Conservation (phyloP, 2,113 vertebrate genomes). For the Pandion haliaetus region DNA sequence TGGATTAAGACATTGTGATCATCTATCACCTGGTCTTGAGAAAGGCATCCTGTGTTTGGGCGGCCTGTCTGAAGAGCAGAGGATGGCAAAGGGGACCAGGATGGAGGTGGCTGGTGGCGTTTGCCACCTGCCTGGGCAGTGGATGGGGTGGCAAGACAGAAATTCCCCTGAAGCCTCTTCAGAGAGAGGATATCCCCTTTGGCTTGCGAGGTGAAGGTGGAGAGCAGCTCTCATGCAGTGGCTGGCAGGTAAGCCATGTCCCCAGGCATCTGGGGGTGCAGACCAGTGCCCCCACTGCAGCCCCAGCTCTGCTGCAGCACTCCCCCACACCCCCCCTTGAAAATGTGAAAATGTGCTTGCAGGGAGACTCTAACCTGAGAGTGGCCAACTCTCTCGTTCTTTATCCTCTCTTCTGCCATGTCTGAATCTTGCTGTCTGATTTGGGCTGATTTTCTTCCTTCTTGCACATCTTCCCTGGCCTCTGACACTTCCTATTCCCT, state of each 20-base stretch:
- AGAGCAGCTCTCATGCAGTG: not conserved
- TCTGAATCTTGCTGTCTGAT: not conserved
- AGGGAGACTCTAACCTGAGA: not conserved
- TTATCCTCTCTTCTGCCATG: not conserved
- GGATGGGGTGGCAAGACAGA: not conserved
- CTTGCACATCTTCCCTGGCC: not conserved
- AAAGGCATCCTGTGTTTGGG: not conserved
- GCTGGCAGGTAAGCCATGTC: not conserved
- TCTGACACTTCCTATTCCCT: not conserved
- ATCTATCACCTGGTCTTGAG: not conserved
- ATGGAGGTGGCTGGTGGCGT: not conserved
- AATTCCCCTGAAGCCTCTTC: not conserved
- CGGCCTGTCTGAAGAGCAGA: not conserved
- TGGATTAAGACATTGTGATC: not conserved
- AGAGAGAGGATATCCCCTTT: not conserved
- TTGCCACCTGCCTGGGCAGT: not conserved
- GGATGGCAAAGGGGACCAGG: too few species aligned
- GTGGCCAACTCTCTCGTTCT: not conserved
- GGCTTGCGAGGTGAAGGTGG: not conserved
- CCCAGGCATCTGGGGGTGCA: not conserved
- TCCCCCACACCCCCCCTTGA: too few species aligned
- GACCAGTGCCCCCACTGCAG: not conserved
- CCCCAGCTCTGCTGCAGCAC: not conserved
- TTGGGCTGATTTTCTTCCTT: not conserved
- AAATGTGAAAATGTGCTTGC: not conserved